Evolutionary conservation across 1,140 invertebrate genomes (phyloP).

Genomic region (Diachasmimorpha longicaudata): DNA sequence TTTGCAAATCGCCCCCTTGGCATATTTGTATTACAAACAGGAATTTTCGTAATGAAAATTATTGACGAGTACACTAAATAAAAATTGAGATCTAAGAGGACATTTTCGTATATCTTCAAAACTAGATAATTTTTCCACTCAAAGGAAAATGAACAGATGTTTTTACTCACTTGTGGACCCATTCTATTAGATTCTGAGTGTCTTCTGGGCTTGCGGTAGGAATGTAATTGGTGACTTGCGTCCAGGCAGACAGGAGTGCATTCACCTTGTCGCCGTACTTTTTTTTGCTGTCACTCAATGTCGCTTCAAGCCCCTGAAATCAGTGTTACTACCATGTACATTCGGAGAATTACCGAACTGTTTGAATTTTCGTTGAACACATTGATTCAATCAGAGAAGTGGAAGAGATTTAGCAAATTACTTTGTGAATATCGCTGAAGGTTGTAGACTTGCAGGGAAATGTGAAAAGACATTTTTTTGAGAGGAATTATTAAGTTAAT

Average conservation of each 20-base stretch:
- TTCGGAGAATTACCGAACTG: background rate
- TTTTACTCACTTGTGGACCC: conserved; percentile 61
- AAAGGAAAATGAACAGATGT: background rate
- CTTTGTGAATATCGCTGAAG: no score
- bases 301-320: conserved; percentile 63
- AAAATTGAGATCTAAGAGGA: no score
- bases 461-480: no score
- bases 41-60: no score
- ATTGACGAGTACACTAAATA: no score
- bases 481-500: no score
- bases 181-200: conserved; percentile 64
- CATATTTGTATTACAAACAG: no score
- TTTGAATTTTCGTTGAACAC: background rate
- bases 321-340: conserved; percentile 14
- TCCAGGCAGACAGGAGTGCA: conserved; percentile 66
- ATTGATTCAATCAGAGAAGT: background rate
- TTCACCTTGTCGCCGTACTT: conserved; percentile 66
- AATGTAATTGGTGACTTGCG: conserved; percentile 64
- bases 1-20: no score
- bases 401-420: background rate
- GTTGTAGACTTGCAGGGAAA: no score
- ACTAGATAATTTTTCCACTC: no score
- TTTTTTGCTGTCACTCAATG: conserved; percentile 64
- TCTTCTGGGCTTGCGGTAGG: conserved; percentile 58
- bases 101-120: no score